These are phyloP conservation scores for Sorex araneus DNA, from an alignment of 2,113 vertebrate species.

Conservation along the genomic window DNA sequence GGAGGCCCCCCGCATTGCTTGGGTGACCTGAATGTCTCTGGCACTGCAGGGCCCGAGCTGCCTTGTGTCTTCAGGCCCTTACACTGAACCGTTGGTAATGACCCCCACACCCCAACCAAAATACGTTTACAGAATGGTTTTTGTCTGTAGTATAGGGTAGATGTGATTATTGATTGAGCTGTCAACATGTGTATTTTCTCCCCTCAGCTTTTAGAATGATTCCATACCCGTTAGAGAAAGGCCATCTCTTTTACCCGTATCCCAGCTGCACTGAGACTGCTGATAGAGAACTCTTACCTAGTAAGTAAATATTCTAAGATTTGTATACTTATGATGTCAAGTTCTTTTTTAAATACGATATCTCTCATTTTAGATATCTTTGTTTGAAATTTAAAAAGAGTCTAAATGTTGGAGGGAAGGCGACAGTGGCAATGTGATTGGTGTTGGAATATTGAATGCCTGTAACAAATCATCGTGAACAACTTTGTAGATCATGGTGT, in stretches of 20 bases:
- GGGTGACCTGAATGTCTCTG: too few relatives aligned
- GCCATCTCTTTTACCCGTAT: constrained; percentile 99
- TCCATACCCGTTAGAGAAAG: constrained; percentile 98
- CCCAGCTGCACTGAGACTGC: constrained; percentile 99
- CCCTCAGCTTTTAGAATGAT: constrained; percentile 98
- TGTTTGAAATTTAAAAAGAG: constrained; percentile 26
- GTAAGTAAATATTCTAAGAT: constrained; percentile 90
- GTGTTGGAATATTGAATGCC: too few relatives aligned
- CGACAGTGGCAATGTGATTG: too few relatives aligned
- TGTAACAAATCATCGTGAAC: too few relatives aligned
- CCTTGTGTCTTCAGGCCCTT: too few relatives aligned
- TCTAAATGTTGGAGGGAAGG: too few relatives aligned
- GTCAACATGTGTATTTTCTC: constrained; percentile 53
- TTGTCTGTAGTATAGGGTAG: constrained; percentile 21
- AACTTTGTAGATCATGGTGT: too few relatives aligned
- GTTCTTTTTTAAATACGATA: constrained; percentile 46
- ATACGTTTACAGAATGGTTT: constrained; percentile 44
- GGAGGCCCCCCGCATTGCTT: too few relatives aligned
- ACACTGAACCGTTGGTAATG: too few relatives aligned
- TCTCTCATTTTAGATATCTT: constrained; percentile 59
- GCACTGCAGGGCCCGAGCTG: too few relatives aligned
- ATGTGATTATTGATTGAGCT: constrained; percentile 66
- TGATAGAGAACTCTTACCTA: constrained; percentile 97
- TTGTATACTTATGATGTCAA: constrained; percentile 69
- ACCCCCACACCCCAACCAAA: too few relatives aligned